Conservation (phyloP, 2,797 vertebrate genomes). For the Eleutherodactylus coqui region DNA sequence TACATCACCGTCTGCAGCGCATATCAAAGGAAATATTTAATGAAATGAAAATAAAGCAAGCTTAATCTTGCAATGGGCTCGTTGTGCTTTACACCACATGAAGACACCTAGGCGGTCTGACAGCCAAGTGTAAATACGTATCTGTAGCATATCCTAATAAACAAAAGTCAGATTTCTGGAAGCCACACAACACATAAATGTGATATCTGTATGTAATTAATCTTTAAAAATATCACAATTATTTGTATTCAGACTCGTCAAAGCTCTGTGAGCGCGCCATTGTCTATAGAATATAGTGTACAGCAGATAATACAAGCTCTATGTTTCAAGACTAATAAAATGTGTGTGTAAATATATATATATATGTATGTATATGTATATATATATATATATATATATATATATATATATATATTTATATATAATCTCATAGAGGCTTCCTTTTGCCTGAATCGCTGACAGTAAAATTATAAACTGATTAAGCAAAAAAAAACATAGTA, state of each 20-base stretch:
- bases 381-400: neutral
- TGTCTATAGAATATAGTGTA: neutral
- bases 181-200: conserved; percentile 3
- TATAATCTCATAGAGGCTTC: neutral
- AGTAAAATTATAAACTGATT: no score
- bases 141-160: conserved; percentile 35
- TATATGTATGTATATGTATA: neutral
- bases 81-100: conserved; percentile 54
- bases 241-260: neutral
- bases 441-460: no score
- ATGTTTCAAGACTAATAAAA: neutral
- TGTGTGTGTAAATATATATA: neutral
- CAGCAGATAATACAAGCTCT: neutral
- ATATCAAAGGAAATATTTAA: conserved; percentile 60
- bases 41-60: conserved; percentile 59
- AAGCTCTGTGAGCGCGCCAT: neutral
- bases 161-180: conserved; percentile 16
- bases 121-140: conserved; percentile 48
- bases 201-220: conserved; percentile 2
- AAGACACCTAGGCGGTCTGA: conserved; percentile 54
- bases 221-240: neutral
- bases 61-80: conserved; percentile 52
- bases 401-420: neutral
- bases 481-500: no score
- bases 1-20: conserved; percentile 32